These are phyloP conservation scores for Tretioscincus oriximinensis DNA, from an alignment of 2,113 vertebrate genomes.

Conservation along the genomic window DNA sequence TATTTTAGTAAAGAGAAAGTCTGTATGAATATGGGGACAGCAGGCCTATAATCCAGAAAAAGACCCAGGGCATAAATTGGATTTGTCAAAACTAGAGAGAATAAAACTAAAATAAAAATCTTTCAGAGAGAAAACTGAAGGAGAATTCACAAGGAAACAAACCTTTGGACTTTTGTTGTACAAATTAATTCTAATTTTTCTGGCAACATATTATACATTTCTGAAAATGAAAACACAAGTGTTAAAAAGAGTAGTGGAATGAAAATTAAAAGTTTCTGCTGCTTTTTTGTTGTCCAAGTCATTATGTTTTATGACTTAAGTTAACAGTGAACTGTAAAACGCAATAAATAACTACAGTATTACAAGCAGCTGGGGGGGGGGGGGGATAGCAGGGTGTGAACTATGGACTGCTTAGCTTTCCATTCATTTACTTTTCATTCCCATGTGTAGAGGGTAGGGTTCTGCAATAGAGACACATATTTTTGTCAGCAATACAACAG, in stretches of 20 bases:
- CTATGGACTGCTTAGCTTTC: conserved; percentile 52
- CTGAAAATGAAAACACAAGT: conserved; percentile 60
- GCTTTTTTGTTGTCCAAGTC: conserved; percentile 59
- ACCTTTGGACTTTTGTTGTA: conserved; percentile 58
- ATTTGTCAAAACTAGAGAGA: neutral
- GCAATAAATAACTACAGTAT: conserved; percentile 69
- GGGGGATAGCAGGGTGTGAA: conserved; percentile 62
- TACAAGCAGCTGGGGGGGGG: conserved; percentile 74
- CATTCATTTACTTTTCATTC: conserved; percentile 2
- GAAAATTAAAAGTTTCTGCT: conserved; percentile 63
- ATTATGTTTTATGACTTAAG: conserved; percentile 71
- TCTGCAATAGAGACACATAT: conserved; percentile 22
- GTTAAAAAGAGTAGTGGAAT: conserved; percentile 59
- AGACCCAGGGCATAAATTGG: neutral
- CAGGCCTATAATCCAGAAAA: too few relatives aligned
- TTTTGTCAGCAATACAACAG: conserved; percentile 2
- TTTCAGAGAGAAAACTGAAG: conserved; percentile 24
- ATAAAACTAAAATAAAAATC: neutral
- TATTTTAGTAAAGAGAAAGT: too few relatives aligned
- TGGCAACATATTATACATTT: conserved; percentile 62
- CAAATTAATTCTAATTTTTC: conserved; percentile 65
- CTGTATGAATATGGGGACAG: neutral
- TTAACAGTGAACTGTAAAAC: conserved; percentile 72
- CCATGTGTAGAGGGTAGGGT: conserved; percentile 26
- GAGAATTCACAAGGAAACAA: conserved; percentile 36